Conservation (phyloP, 2,888 invertebrate species). For the Eupithecia inturbata region DNA sequence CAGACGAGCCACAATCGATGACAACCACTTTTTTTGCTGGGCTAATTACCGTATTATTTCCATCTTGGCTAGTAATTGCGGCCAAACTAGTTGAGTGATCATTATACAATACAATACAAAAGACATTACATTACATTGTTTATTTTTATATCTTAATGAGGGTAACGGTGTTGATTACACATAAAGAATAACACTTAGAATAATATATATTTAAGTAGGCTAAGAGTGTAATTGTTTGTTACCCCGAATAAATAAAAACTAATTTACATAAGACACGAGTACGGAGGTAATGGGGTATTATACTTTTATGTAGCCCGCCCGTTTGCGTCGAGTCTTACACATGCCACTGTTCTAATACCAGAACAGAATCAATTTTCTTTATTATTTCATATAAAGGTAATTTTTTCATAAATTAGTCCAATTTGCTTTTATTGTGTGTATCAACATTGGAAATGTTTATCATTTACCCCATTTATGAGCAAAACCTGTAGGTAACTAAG, state of each 20-base stretch:
- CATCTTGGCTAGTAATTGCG: neutral
- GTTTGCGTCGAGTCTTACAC: neutral
- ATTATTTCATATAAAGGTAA: too few relatives aligned
- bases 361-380: neutral
- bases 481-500: neutral
- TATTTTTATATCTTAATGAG: too few relatives aligned
- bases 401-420: conserved; percentile 5
- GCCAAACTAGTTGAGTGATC: neutral
- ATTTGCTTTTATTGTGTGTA: neutral
- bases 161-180: too few relatives aligned
- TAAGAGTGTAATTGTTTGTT: too few relatives aligned
- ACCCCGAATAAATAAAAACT: too few relatives aligned
- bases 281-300: too few relatives aligned
- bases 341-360: conserved; percentile 1
- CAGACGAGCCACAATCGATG: neutral
- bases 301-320: neutral
- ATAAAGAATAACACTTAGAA: too few relatives aligned
- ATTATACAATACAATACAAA: too few relatives aligned
- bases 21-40: neutral
- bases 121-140: too few relatives aligned
- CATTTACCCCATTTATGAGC: neutral
- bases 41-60: neutral
- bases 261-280: too few relatives aligned
- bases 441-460: neutral
- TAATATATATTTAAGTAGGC: too few relatives aligned